Conservation (phyloP, 2,888 invertebrate genomes). For the Rhogogaster chlorosoma region DNA sequence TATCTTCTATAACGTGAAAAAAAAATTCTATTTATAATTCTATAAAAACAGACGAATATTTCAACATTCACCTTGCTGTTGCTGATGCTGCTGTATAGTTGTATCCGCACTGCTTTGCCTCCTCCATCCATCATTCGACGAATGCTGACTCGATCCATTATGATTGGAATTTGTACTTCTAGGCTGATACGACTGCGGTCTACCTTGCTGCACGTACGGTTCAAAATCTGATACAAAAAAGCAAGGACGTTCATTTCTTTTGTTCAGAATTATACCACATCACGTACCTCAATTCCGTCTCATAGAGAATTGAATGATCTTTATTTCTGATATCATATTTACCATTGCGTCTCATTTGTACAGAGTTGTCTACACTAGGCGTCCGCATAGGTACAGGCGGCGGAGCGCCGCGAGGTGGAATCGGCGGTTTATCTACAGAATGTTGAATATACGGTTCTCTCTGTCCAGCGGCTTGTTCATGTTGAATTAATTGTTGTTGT, state of each 20-base stretch:
- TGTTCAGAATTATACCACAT: background rate
- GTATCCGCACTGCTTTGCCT: slow-evolving; percentile 70
- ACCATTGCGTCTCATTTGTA: slow-evolving; percentile 72
- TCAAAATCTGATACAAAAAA: slow-evolving; percentile 65
- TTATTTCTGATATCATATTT: slow-evolving; percentile 38
- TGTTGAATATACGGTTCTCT: slow-evolving; percentile 66
- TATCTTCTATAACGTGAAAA: background rate
- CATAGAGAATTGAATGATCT: no score
- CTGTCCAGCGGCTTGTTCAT: slow-evolving; percentile 64
- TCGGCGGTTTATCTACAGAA: slow-evolving; percentile 80
- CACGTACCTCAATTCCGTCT: no score
- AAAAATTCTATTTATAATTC: background rate
- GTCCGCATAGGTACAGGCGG: slow-evolving; percentile 80
- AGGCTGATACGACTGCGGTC: slow-evolving; percentile 74
- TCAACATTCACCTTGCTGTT: slow-evolving; percentile 67
- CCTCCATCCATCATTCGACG: slow-evolving; percentile 71
- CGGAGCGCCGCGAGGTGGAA: slow-evolving; percentile 82
- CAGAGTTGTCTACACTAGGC: slow-evolving; percentile 74
- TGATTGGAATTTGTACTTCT: slow-evolving; percentile 70
- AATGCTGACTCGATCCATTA: slow-evolving; percentile 74
- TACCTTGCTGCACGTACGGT: slow-evolving; percentile 66
- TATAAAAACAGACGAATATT: background rate
- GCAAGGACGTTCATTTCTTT: background rate
- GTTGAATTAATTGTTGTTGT: slow-evolving; percentile 72
- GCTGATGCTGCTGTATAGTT: slow-evolving; percentile 60